Evolutionary conservation across 2,113 vertebrate genomes (phyloP).

Genomic region (Rana temporaria): DNA sequence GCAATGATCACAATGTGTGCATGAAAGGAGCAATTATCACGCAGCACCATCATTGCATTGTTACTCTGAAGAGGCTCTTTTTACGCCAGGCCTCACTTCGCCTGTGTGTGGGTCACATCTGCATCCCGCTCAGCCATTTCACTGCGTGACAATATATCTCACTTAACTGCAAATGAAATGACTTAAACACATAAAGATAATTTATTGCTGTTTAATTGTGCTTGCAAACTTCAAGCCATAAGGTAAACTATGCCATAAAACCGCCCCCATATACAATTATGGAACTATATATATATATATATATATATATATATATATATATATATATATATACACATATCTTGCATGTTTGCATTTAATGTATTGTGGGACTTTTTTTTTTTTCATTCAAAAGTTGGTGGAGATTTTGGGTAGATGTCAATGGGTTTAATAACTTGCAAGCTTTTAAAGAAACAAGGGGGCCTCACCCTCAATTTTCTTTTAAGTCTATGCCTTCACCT

Average conservation of each 20-base stretch:
- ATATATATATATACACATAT: too few relatives aligned
- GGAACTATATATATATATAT: too few relatives aligned
- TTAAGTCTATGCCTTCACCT: too few relatives aligned
- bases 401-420: too few relatives aligned
- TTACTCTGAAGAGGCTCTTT: slow-evolving; percentile 29
- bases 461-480: too few relatives aligned
- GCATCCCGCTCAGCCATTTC: slow-evolving; percentile 2
- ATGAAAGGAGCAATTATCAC: slow-evolving; percentile 48
- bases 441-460: too few relatives aligned
- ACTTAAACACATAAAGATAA: slow-evolving; percentile 20
- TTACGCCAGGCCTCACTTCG: not conserved
- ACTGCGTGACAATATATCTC: slow-evolving; percentile 28
- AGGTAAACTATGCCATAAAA: slow-evolving; percentile 30
- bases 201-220: slow-evolving; percentile 33
- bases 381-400: too few relatives aligned
- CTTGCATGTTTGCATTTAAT: too few relatives aligned
- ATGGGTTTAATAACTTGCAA: too few relatives aligned
- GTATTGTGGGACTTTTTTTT: too few relatives aligned
- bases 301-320: too few relatives aligned
- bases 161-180: slow-evolving; percentile 37
- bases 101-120: slow-evolving; percentile 41
- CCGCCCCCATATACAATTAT: slow-evolving; percentile 7
- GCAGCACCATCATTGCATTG: slow-evolving; percentile 40
- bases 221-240: not conserved
- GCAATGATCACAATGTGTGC: slow-evolving; percentile 15